A percentile compares a stretch with the other conserved stretches of the same genome.
These are phyloP conservation scores for Byasa hedistus DNA, from an alignment of 2,888 invertebrate genomes.

Conservation along the genomic window DNA sequence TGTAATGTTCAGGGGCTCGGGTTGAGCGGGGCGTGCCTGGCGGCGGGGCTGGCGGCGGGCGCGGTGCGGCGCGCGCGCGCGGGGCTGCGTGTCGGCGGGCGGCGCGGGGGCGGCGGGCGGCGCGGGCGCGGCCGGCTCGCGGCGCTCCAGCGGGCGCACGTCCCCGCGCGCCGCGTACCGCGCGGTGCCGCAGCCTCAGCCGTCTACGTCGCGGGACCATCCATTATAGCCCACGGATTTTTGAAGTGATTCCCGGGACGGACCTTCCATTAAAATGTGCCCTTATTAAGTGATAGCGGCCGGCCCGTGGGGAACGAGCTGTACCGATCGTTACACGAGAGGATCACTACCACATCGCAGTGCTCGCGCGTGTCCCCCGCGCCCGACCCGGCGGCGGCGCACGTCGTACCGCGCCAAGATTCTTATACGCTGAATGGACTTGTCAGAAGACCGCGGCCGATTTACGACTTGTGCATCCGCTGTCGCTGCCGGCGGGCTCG, in stretches of 20 bases:
- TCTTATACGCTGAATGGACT: too few relatives aligned
- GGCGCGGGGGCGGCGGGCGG: constrained; percentile 29
- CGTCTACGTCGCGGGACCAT: constrained; percentile 49
- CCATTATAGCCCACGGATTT: constrained; percentile 64
- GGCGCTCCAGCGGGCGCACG: constrained; percentile 29
- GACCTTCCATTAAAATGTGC: neutral
- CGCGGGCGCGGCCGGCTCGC: constrained; percentile 30
- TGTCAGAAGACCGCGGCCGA: too few relatives aligned
- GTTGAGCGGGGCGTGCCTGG: constrained; percentile 42
- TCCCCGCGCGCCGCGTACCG: constrained; percentile 39
- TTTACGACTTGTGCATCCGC: too few relatives aligned
- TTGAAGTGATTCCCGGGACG: constrained; percentile 28
- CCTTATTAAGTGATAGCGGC: neutral
- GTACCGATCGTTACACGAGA: too few relatives aligned
- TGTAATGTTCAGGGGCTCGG: constrained; percentile 43
- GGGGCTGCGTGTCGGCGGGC: constrained; percentile 34
- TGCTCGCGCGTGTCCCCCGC: neutral
- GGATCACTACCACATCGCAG: too few relatives aligned
- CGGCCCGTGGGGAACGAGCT: neutral
- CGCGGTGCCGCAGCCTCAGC: constrained; percentile 43
- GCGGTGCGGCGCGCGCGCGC: constrained; percentile 33
- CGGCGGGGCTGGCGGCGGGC: constrained; percentile 37
- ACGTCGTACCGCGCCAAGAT: neutral
- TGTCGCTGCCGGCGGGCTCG: too few relatives aligned
- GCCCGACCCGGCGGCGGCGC: neutral